Conservation (phyloP, 2,888 invertebrate species). For the Mystacides longicornis region DNA sequence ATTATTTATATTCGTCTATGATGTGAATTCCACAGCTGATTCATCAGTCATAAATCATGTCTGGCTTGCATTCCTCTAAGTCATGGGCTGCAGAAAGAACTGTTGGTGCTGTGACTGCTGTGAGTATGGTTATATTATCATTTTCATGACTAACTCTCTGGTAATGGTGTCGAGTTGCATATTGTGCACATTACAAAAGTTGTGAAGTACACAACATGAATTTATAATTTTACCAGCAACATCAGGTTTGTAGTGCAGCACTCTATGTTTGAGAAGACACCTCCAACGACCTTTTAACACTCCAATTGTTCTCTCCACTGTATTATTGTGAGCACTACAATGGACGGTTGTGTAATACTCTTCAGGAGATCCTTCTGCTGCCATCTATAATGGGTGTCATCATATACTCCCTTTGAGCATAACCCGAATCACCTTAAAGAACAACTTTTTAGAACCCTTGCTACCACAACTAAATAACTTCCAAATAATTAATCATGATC, state of each 20-base stretch:
- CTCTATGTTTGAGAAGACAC: slow-evolving; percentile 2
- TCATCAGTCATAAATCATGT: neutral
- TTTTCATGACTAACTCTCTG: neutral
- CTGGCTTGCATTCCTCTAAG: neutral
- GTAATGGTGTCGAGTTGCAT: neutral
- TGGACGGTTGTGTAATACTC: neutral
- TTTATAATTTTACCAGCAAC: neutral
- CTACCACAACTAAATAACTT: neutral
- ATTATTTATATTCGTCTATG: neutral
- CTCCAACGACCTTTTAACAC: slow-evolving; percentile 3
- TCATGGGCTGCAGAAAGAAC: neutral
- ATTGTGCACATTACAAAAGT: neutral
- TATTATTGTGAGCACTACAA: slow-evolving; percentile 1
- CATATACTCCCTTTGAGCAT: slow-evolving; percentile 2
- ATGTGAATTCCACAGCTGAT: slow-evolving; percentile 1
- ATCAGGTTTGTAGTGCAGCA: neutral
- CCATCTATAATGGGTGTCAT: slow-evolving; percentile 3
- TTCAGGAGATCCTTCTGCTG: slow-evolving; percentile 3
- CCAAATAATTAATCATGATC: neutral
- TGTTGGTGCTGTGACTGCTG: neutral
- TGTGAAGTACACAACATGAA: slow-evolving; percentile 1
- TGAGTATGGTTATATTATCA: too few species aligned
- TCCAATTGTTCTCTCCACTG: neutral
- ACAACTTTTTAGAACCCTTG: slow-evolving; percentile 1
- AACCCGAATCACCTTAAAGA: neutral